phyloP scores from a whole-genome alignment of 92 coral and sea anemone species.

The Galaxea fascicularis region DNA sequence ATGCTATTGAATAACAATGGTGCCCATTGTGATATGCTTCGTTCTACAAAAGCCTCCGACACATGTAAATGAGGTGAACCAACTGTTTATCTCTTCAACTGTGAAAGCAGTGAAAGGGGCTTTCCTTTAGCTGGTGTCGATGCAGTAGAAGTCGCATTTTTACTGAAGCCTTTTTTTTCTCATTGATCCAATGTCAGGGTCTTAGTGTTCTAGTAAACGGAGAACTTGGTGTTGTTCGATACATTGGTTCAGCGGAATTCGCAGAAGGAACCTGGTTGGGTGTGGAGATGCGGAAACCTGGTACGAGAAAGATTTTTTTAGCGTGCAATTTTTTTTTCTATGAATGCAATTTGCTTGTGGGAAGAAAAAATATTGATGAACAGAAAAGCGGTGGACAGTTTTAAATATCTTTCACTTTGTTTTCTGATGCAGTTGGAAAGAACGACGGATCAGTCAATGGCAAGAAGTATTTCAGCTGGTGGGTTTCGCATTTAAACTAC shows the following conservation, averaged over 20 bases:
- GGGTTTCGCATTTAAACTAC: slow-evolving; percentile 16
- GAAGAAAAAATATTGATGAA: neutral
- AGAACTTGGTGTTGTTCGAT: slow-evolving; percentile 92
- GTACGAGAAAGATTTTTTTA: slow-evolving; percentile 26
- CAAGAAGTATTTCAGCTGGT: slow-evolving; percentile 86
- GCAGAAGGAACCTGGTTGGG: slow-evolving; percentile 95
- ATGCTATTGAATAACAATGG: too few relatives aligned
- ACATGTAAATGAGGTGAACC: too few relatives aligned
- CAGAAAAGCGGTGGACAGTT: neutral
- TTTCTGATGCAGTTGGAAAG: slow-evolving; percentile 82
- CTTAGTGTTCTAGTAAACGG: slow-evolving; percentile 86
- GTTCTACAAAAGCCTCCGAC: too few relatives aligned
- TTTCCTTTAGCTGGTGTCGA: too few relatives aligned
- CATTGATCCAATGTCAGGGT: slow-evolving; percentile 58
- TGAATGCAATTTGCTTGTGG: neutral
- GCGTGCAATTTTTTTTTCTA: neutral
- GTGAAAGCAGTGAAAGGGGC: too few relatives aligned
- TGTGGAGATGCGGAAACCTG: slow-evolving; percentile 93
- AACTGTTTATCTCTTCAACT: too few relatives aligned
- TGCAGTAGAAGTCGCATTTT: too few relatives aligned
- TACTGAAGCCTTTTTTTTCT: neutral
- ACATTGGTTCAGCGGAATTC: slow-evolving; percentile 84
- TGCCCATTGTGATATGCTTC: too few relatives aligned
- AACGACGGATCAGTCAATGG: slow-evolving; percentile 93
- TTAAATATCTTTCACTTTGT: neutral